These are phyloP conservation scores for Hemicrepidius hirtus DNA, from an alignment of 2,888 invertebrate genomes.

Conservation along the genomic window DNA sequence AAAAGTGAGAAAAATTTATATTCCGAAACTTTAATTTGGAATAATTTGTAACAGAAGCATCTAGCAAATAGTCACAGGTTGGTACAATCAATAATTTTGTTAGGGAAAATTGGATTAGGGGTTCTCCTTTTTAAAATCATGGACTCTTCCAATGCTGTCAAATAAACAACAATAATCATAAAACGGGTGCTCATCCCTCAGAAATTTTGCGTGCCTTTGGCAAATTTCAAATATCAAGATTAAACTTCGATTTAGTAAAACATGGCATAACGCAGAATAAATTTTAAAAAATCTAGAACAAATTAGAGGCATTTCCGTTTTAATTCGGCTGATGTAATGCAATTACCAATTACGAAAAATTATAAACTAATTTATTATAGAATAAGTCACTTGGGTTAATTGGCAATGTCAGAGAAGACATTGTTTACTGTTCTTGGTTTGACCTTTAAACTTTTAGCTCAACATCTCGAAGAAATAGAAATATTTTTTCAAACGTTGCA, in stretches of 20 bases:
- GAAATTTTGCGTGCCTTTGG: constrained; percentile 31
- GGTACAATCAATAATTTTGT: constrained; percentile 49
- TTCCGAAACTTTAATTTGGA: constrained; percentile 29
- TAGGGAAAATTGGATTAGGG: constrained; percentile 39
- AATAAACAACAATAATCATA: constrained; percentile 21
- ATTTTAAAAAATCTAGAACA: neutral
- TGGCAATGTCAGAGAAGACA: no score
- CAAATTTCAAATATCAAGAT: neutral
- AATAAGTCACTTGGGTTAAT: no score
- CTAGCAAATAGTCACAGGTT: constrained; percentile 45
- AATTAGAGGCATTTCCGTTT: constrained; percentile 5
- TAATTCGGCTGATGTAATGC: neutral
- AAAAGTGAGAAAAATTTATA: neutral
- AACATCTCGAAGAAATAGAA: no score
- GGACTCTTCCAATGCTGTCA: constrained; percentile 36
- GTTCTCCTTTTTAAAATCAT: constrained; percentile 42
- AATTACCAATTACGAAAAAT: no score
- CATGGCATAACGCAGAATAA: neutral
- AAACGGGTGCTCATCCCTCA: neutral
- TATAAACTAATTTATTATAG: no score
- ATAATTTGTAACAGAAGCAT: constrained; percentile 39
- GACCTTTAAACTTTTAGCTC: no score
- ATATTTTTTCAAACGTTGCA: no score
- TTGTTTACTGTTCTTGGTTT: no score
- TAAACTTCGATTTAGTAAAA: constrained; percentile 15